Percentiles rank a stretch among this genome's conserved stretches.
These are phyloP conservation scores for Dendrolimus kikuchii DNA, from an alignment of 1,140 invertebrate species.

Conservation along the genomic window DNA sequence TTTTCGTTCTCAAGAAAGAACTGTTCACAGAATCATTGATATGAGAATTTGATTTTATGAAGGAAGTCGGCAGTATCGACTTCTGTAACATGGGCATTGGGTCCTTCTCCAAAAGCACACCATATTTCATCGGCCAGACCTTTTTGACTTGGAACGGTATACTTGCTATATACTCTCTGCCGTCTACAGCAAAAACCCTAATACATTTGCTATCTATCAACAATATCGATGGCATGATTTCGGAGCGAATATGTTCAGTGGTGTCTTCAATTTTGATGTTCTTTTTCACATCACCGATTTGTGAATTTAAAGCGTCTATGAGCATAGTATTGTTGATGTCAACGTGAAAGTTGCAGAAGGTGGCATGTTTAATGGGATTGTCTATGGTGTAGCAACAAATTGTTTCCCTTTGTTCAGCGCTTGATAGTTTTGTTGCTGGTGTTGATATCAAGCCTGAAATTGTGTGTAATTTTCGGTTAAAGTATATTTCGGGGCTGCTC, in stretches of 20 bases:
- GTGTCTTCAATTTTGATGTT: slow-evolving; percentile 65
- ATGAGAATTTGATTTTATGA: slow-evolving; percentile 20
- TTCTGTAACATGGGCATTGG: slow-evolving; percentile 49
- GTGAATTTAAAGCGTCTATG: slow-evolving; percentile 62
- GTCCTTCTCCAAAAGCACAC: slow-evolving; percentile 83
- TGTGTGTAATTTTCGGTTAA: too few relatives aligned
- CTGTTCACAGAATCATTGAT: slow-evolving; percentile 53
- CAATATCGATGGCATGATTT: slow-evolving; percentile 76
- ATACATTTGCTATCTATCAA: slow-evolving; percentile 84
- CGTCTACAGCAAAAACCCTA: slow-evolving; percentile 84
- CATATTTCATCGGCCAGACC: slow-evolving; percentile 85
- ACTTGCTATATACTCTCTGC: slow-evolving; percentile 86
- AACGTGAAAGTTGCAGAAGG: slow-evolving; percentile 84
- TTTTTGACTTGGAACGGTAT: slow-evolving; percentile 88
- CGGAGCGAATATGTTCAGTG: slow-evolving; percentile 52
- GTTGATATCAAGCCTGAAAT: slow-evolving; percentile 60
- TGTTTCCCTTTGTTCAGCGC: slow-evolving; percentile 68
- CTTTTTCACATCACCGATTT: slow-evolving; percentile 60
- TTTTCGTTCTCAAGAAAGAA: slow-evolving; percentile 42
- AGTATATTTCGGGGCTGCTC: too few relatives aligned
- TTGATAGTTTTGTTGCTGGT: slow-evolving; percentile 55
- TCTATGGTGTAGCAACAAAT: slow-evolving; percentile 86
- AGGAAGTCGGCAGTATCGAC: slow-evolving; percentile 46
- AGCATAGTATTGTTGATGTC: slow-evolving; percentile 73
- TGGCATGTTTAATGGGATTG: slow-evolving; percentile 84